Base-by-base conservation (phyloP, 2,888 invertebrate species). In the Cheilosia urbana region DNA sequence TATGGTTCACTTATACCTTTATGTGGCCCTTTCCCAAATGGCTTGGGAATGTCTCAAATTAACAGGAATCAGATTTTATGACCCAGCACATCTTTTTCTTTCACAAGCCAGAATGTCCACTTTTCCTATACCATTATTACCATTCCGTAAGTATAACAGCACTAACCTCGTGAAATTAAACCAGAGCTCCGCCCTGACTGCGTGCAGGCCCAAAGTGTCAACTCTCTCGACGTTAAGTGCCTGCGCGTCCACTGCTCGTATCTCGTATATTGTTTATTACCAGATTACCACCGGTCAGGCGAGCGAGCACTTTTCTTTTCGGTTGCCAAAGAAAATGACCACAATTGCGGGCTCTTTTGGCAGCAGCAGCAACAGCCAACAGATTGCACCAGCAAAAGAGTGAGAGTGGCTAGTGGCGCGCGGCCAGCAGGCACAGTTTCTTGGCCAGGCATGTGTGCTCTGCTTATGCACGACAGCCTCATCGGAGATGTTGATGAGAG, bases 161-260 rank as follows among this genome's bases (percentile, higher is more conserved):
- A 45, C 17, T 9, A 47, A 53, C 11, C 11, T 21, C 19, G 24
- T 57, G 75, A 71, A 78, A 72, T 66, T 40, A 87, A 82, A 75
- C 42, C 77, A 85, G 87, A 82, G 87, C 87, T 87, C 88, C 87
- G 81, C 87, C 87, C 69, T 71, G 75, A 2, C 47, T 66, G 66
- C 47, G 24, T 73, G 68, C 63, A 73, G 73, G 49, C 30, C 45
- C 17, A 58, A 83, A 69, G 69, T 79, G 69, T 69, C 69, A 71
- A 84, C 80, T 84, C 79, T 84, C 83, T 69, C 66, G 45, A 60
- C 37, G 2, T 66, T 75, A 62, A 57, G 78, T 80, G 51, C 58
- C 58, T n/a, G 37, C 47, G 17, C 21, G 63, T 57, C 45, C 42
- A 65, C 19, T 66, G 42, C 57, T 51, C 27, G 49, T 58, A 51